A percentile compares a stretch with the other conserved stretches of the same genome.
These are phyloP conservation scores for Acanthornis magna DNA, from an alignment of 2,797 vertebrate species.

Conservation along the genomic window DNA sequence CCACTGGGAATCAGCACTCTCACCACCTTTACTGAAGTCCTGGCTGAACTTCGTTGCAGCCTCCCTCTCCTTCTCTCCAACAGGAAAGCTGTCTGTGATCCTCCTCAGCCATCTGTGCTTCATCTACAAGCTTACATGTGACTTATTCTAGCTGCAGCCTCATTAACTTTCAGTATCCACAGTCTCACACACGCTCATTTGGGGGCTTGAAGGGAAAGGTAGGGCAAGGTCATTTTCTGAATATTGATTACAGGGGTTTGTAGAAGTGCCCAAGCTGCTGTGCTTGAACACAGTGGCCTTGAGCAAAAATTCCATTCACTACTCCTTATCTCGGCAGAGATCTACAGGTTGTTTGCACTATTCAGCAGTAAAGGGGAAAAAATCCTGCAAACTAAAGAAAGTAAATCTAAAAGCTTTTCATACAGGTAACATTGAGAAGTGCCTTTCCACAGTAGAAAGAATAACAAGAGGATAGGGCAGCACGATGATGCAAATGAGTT, in stretches of 20 bases:
- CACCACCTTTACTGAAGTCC: background rate
- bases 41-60: background rate
- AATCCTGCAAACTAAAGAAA: background rate
- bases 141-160: background rate
- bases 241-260: background rate
- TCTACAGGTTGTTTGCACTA: slow-evolving; percentile 35
- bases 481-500: background rate
- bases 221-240: slow-evolving; percentile 24
- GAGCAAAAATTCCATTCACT: slow-evolving; percentile 25
- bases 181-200: background rate
- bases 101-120: slow-evolving; percentile 5
- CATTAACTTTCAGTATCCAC: background rate
- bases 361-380: background rate
- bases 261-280: background rate
- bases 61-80: background rate
- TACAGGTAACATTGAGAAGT: background rate
- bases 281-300: slow-evolving; percentile 33
- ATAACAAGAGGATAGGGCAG: slow-evolving; percentile 11
- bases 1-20: background rate
- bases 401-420: slow-evolving; percentile 9
- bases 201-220: background rate
- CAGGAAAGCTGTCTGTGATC: background rate
- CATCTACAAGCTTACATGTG: background rate
- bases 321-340: slow-evolving; percentile 28
- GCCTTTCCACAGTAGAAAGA: background rate